Base-by-base conservation (phyloP, 1,140 invertebrate genomes). In the Diplogasteroides magnus region DNA sequence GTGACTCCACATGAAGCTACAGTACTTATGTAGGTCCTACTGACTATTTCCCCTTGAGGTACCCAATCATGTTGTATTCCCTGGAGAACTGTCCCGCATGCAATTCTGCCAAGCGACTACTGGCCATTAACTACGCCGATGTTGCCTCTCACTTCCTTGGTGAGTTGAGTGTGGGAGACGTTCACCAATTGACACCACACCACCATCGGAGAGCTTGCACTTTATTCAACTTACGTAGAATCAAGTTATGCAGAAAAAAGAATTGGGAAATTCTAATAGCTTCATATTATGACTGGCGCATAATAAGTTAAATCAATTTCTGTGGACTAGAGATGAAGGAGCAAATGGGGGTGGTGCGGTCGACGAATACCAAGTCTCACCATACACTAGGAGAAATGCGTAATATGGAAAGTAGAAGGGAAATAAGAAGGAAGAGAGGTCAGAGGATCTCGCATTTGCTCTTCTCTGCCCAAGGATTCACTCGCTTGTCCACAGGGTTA, bases 401-500 rank as follows among this genome's bases (percentile, higher is more conserved):
- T n/a, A n/a, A n/a, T n/a, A n/a, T n/a, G n/a, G n/a, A n/a, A n/a
- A n/a, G n/a, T n/a, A n/a, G n/a, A n/a, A n/a, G n/a, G n/a, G n/a
- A n/a, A n/a, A n/a, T n/a, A n/a, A n/a, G n/a, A n/a, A n/a, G n/a
- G n/a, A n/a, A n/a, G n/a, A n/a, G n/a, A 48, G 37, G 6, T 89
- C 93, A 96, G 90, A 95, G 92, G 84, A 96, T 91, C 84, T 91
- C 87, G 86, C 93, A 97, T 87, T 95, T 95, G 76, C 92, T 92
- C 86, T 95, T 96, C 84, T 96, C 93, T 73, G 93, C 92, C 93
- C 93, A 97, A 69, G 93, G 93, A 86, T 97, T 97, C 86, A 93
- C 93, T 87, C 95, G 94, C 87, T 96, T 97, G 86, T 97, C 93
- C 58, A 92, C 92, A 63, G 93, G 92, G 84, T 95, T 93, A 83